phyloP scores from a whole-genome alignment of 2,797 vertebrate species.

The Brotula barbata region DNA sequence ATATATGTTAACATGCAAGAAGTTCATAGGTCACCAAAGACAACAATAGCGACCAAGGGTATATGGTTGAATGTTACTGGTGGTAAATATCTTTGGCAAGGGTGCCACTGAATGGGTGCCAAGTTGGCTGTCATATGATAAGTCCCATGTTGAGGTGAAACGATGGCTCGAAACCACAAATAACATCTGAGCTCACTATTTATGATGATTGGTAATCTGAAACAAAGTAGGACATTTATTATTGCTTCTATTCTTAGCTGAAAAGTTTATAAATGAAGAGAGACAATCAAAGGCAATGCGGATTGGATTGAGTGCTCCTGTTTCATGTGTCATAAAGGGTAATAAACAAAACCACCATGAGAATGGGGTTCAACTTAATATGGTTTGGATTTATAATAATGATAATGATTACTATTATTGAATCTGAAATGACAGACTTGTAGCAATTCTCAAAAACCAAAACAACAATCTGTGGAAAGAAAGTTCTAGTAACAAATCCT shows the following conservation, averaged over 20 bases:
- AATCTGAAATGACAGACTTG: no score
- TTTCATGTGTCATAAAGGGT: constrained; percentile 55
- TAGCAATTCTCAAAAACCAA: no score
- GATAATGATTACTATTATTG: no score
- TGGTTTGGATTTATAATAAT: no score
- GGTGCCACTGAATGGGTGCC: constrained; percentile 44
- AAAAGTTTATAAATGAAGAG: constrained; percentile 70
- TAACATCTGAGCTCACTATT: constrained; percentile 72
- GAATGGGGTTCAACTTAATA: no score
- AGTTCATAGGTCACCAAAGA: constrained; percentile 22
- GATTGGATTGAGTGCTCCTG: constrained; percentile 52
- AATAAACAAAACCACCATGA: constrained; percentile 19
- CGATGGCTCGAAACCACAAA: constrained; percentile 56
- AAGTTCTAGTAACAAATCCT: no score
- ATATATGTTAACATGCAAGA: not conserved
- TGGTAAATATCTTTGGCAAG: constrained; percentile 68
- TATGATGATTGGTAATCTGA: constrained; percentile 64
- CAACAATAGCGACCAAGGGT: constrained; percentile 39
- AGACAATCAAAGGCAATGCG: constrained; percentile 68
- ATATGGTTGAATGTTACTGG: constrained; percentile 49
- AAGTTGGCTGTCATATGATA: constrained; percentile 66
- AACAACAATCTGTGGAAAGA: no score
- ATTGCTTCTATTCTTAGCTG: constrained; percentile 72
- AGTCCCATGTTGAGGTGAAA: constrained; percentile 57
- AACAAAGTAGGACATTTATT: constrained; percentile 72